Base-by-base conservation (phyloP, 2,113 vertebrate species). In the Vulpes ferrilata region DNA sequence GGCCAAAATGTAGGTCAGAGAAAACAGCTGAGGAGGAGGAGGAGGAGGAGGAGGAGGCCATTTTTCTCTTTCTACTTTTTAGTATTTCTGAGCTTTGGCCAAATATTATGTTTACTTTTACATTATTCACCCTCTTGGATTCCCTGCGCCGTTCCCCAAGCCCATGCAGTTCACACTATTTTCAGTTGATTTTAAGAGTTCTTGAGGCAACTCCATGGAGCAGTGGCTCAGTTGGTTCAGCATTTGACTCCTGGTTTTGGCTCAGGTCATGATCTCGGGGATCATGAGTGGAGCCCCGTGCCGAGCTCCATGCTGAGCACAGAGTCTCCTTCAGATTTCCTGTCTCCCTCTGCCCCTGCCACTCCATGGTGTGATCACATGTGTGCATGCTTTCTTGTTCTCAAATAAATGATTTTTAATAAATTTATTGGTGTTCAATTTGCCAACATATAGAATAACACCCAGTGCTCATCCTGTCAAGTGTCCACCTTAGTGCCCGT, bases 261-360 rank as follows among this genome's bases (percentile, higher is more conserved):
- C 65, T n/a, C 65, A 69, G 65, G 65, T 69, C 65, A 69, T n/a
- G 65, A 69, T 69, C 32, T 69, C 16, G 3, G 65, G 32, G 32
- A 32, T 69, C 7, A 69, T n/a, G 65, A n/a, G 16, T 69, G 65
- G 32, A n/a, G 32, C 16, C 16, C 32, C 30, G n/a, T 17, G 16
- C 1, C 0, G 19, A 32, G 25, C 16, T n/a, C 32, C 32, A 69
- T 1, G 1, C 32, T n/a, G 65, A 69, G 32, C 17, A 3, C 3
- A 19, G 65, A 67, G 65, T n/a, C 65, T n/a, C 30, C 32, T n/a
- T n/a, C 17, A 69, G 32, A n/a, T n/a, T n/a, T 69, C n/a, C 65
- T 69, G 15, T 17, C 65, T n/a, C 30, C 15, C 65, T 67, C 65
- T 64, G 10, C 11, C 25, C 11, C 32, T 69, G 65, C 65, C 65